Evolutionary conservation across 2,888 invertebrate species (phyloP), one percentile per base, ranked within the genome.

Genomic region (Sinhomidia bicolor): DNA sequence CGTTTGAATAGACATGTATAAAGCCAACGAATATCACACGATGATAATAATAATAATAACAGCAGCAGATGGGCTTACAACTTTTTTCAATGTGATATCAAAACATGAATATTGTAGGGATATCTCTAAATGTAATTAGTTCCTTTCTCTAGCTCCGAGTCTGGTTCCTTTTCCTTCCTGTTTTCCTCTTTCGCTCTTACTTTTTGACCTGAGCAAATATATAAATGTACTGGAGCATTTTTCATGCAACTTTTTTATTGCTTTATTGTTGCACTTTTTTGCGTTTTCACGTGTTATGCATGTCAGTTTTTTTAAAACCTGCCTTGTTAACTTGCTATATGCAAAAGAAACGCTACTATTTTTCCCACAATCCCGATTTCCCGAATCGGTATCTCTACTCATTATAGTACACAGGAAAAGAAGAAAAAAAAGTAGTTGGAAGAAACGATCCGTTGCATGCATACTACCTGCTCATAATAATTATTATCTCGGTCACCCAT

Each of bases 51-150:
- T 23, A n/a, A 62, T 57, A 51, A 78, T 65, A 78, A 68, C 85
- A 85, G 54, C 85, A 85, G 85, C n/a, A n/a, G n/a, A 85, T 85
- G 85, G 85, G 51, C 29, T 65, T 44, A 65, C 65, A 65, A 79
- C 79, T 76, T 76, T 74, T 76, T 76, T 76, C 44, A 17, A 14
- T 29, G 20, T 79, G 54, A 57, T 79, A 57, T 79, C 54, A 32
- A 44, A 57, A 60, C 36, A 60, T n/a, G 36, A n/a, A n/a, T n/a
- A n/a, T n/a, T n/a, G n/a, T 60, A 14, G 26, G 44, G 74, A 10
- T 7, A 51, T 79, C n/a, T 65, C 47, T 82, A 29, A 60, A 20
- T 32, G 41, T 71, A 83, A 83, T 82, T 82, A 82, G 82, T 68
- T 82, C 51, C 54, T 83, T 83, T 82, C 68, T 47, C 82, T 79